A percentile compares a stretch with the other conserved stretches of the same genome.
phyloP scores from a whole-genome alignment of 2,113 vertebrate genomes.

The Cyanistes caeruleus region DNA sequence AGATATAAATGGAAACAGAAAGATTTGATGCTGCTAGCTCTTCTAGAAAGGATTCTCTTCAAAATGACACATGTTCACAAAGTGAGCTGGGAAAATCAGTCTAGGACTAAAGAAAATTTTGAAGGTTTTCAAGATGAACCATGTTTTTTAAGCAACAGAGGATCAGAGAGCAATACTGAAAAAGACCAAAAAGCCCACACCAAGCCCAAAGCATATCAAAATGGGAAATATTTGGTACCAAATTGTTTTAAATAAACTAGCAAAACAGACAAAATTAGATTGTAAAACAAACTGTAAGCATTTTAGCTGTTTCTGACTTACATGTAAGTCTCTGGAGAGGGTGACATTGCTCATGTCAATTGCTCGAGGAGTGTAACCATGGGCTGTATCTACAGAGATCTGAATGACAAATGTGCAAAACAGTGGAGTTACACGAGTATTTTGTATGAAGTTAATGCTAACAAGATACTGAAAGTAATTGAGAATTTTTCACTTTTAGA shows the following conservation, averaged over 20 bases:
- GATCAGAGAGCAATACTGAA: neutral
- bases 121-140: neutral
- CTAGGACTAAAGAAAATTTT: neutral
- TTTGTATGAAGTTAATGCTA: neutral
- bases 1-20: neutral
- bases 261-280: neutral
- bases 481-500: neutral
- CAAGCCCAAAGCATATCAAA: neutral
- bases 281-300: neutral
- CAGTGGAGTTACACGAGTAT: neutral
- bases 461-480: neutral
- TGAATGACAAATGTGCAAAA: conserved; percentile 48
- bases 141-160: neutral
- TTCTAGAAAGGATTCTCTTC: neutral
- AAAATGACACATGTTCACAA: neutral
- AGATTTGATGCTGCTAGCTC: neutral
- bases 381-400: conserved; percentile 88
- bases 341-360: conserved; percentile 98
- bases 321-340: conserved; percentile 90
- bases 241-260: neutral
- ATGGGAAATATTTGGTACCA: neutral
- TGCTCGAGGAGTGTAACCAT: conserved; percentile 89
- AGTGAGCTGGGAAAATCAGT: neutral
- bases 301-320: conserved; percentile 71
- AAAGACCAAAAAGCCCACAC: accelerated